Evolutionary conservation across 2,888 invertebrate genomes (phyloP), one percentile per base, ranked within the genome.

Genomic region (Cantharis lateralis): DNA sequence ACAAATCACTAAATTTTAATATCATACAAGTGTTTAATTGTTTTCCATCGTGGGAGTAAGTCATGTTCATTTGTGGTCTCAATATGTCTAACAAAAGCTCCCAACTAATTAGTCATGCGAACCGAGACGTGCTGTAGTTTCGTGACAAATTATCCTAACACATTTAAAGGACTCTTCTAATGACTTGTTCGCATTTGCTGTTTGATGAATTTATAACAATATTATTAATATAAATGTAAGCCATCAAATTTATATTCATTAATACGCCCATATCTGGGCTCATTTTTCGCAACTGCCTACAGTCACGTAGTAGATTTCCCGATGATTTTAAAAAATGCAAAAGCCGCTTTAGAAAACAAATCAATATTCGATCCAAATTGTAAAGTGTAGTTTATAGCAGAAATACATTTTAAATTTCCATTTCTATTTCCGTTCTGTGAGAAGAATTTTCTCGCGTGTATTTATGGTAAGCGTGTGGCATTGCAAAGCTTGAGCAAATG

Each of bases 361-460:
- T 73, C 73, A 73, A 73, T 73, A 68, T 73, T 28, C 62, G 62
- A 73, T 73, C 73, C 68, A 73, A 73, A 73, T 73, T 73, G 73
- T 68, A 73, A 72, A 69, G 72, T 69, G 72, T 62, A 76, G 72
- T 72, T 70, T 61, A 75, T 77, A 77, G 71, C 63, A 64, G 77
- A 71, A 72, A 72, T 62, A 77, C 74, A 75, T 75, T 77, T 74
- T 48, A 68, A 74, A 77, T 77, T 77, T 77, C 74, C 77, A 71
- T 73, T 72, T 70, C 72, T 16, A 76, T 77, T 77, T 77, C 74
- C 74, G 74, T 62, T 68, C 15, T 68, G 48, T 75, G 70, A 70
- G 70, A 70, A 74, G 74, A 77, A 62, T 77, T 70, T 77, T 74
- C 74, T 71, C 71, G 72, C 73, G 71, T 70, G 62, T 69, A 28